A percentile compares a stretch with the other conserved stretches of the same genome.
phyloP scores from a whole-genome alignment of 2,797 vertebrate genomes.

The Pseudotriccus pelzelni region DNA sequence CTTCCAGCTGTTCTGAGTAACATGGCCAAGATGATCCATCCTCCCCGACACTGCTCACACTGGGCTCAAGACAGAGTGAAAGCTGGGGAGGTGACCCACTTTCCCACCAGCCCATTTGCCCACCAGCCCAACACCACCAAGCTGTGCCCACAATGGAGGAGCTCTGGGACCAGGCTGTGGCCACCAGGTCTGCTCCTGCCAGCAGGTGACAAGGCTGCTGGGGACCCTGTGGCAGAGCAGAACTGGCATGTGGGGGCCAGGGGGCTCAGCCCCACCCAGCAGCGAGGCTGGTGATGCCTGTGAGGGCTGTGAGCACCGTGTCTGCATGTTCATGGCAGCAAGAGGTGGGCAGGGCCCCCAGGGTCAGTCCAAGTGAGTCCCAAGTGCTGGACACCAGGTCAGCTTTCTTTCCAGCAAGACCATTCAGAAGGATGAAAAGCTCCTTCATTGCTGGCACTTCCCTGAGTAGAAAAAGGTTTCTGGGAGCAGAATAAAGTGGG shows the following conservation, averaged over 20 bases:
- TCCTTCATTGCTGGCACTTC: neutral
- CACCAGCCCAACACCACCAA: neutral
- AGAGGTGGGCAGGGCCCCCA: neutral
- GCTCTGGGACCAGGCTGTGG: neutral
- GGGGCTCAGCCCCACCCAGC: neutral
- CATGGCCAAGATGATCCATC: neutral
- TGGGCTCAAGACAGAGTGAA: neutral
- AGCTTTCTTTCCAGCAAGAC: neutral
- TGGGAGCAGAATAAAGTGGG: neutral
- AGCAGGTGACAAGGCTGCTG: neutral
- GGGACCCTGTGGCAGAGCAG: neutral
- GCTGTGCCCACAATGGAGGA: neutral
- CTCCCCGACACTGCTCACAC: neutral
- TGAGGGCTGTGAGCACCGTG: neutral
- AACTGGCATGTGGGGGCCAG: neutral
- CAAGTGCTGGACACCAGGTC: rapidly evolving
- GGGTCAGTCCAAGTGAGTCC: neutral
- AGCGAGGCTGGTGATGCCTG: neutral
- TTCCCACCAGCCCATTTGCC: neutral
- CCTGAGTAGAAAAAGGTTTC: neutral
- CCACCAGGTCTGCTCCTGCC: neutral
- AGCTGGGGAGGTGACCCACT: neutral
- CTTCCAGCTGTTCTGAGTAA: neutral
- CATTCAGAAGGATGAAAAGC: neutral
- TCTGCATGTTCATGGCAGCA: neutral